Evolutionary conservation across 2,113 vertebrate species (phyloP).

Genomic region (Apodemus sylvaticus): DNA sequence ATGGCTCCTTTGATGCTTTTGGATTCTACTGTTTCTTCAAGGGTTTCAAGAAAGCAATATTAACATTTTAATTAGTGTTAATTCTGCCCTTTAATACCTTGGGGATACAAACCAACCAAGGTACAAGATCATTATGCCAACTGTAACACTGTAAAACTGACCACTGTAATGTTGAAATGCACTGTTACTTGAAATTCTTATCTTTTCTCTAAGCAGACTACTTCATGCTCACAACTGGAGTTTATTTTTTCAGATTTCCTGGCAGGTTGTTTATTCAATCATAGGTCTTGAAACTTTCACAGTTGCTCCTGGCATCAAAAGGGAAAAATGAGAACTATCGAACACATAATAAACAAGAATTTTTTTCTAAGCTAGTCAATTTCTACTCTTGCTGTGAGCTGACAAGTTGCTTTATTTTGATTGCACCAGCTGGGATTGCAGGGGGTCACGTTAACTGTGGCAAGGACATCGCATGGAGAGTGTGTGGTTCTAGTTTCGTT

Average conservation of each 20-base stretch:
- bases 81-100: slow-evolving; percentile 42
- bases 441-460: slow-evolving; percentile 65
- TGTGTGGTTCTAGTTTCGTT: slow-evolving; percentile 61
- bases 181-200: slow-evolving; percentile 1
- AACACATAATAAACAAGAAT: slow-evolving; percentile 29
- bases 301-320: slow-evolving; percentile 21
- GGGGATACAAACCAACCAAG: neutral
- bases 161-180: slow-evolving; percentile 2
- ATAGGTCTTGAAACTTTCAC: neutral
- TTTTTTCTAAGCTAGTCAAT: slow-evolving; percentile 37
- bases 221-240: slow-evolving; percentile 24
- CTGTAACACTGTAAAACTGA: slow-evolving; percentile 15
- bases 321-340: slow-evolving; percentile 57
- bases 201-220: slow-evolving; percentile 37
- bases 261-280: slow-evolving; percentile 40
- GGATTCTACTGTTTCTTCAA: slow-evolving; percentile 44
- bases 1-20: slow-evolving; percentile 29
- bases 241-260: slow-evolving; percentile 34
- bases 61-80: slow-evolving; percentile 35
- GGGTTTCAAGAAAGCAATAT: neutral
- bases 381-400: slow-evolving; percentile 28
- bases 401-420: slow-evolving; percentile 56
- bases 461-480: slow-evolving; percentile 45
- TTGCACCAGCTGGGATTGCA: slow-evolving; percentile 49
- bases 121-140: slow-evolving; percentile 29